phyloP scores from a whole-genome alignment of 2,797 vertebrate species.

The Darevskia nairensis region DNA sequence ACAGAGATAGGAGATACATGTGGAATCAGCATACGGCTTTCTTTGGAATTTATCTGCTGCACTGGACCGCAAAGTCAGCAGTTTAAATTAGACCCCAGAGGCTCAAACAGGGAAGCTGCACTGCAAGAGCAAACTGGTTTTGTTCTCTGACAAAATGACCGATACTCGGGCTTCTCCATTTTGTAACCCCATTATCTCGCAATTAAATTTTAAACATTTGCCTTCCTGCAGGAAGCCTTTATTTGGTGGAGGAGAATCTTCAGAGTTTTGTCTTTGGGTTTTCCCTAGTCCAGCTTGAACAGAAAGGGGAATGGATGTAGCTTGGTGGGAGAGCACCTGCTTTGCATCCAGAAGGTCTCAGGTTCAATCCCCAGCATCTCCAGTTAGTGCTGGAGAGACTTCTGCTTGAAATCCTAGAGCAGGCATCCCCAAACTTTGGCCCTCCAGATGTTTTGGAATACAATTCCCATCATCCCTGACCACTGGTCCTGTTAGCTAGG shows the following conservation, averaged over 20 bases:
- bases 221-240: conserved; percentile 25
- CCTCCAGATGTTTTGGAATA: too few relatives aligned
- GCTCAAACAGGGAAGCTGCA: background rate
- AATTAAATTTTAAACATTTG: conserved; percentile 38
- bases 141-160: conserved; percentile 21
- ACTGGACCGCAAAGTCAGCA: background rate
- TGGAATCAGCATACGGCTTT: background rate
- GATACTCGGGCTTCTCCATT: background rate
- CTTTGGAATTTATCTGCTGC: background rate
- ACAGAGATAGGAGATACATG: conserved; percentile 6
- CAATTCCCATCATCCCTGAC: too few relatives aligned
- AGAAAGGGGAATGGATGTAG: background rate
- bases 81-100: conserved; percentile 5
- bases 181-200: conserved; percentile 31
- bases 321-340: too few relatives aligned
- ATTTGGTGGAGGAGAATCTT: background rate
- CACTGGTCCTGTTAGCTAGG: too few relatives aligned
- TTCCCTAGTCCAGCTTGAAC: background rate
- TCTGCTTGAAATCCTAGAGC: too few relatives aligned
- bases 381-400: too few relatives aligned
- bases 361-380: too few relatives aligned
- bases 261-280: background rate
- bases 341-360: too few relatives aligned
- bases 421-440: too few relatives aligned
- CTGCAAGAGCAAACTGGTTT: background rate